Conservation (phyloP, 1,140 invertebrate genomes). For the Danaus plexippus region DNA sequence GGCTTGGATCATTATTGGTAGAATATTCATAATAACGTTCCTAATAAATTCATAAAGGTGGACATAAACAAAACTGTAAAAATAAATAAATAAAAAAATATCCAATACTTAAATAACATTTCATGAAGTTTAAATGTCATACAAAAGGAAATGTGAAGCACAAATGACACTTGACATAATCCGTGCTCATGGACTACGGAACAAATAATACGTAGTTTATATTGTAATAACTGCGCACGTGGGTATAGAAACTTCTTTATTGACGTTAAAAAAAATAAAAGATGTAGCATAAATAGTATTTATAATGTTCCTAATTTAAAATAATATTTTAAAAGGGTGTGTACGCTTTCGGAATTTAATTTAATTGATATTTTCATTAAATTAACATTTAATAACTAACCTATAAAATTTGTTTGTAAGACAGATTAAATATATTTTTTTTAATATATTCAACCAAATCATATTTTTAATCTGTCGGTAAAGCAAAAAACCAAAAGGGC, state of each 20-base stretch:
- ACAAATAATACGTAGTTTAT: constrained; percentile 14
- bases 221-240: constrained; percentile 11
- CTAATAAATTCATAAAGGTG: too few species aligned
- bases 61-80: too few species aligned
- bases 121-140: too few species aligned
- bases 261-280: too few species aligned
- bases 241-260: too few species aligned
- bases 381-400: not conserved
- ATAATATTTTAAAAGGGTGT: constrained; percentile 5
- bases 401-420: not conserved
- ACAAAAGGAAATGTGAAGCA: too few species aligned
- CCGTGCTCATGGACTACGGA: constrained; percentile 14
- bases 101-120: too few species aligned
- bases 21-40: too few species aligned
- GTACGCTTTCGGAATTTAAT: not conserved
- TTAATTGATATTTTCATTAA: constrained; percentile 1
- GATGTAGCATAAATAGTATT: too few species aligned
- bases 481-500: not conserved
- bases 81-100: too few species aligned
- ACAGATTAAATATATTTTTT: constrained; percentile 1
- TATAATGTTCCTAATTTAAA: constrained; percentile 3
- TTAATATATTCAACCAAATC: not conserved
- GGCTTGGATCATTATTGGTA: too few species aligned
- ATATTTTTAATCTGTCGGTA: too few species aligned
- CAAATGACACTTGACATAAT: constrained; percentile 11